Evolutionary conservation across 2,113 vertebrate species (phyloP).

Genomic region (Notothenia rossii): DNA sequence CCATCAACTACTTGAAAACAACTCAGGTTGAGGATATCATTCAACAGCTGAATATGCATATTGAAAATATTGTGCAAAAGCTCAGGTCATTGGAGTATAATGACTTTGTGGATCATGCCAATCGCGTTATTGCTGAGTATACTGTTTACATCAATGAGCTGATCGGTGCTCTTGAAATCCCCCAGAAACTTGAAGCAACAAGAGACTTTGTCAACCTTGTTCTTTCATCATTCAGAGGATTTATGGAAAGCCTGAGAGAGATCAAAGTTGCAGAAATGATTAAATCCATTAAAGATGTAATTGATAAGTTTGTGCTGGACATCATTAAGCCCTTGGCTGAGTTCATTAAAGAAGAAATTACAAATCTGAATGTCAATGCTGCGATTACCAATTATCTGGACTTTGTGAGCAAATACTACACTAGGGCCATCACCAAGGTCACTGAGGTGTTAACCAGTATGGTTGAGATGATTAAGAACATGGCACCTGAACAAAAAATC

Average conservation of each 20-base stretch:
- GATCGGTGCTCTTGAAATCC: constrained; percentile 85
- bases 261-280: constrained; percentile 81
- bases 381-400: constrained; percentile 76
- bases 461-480: constrained; percentile 63
- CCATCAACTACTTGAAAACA: constrained; percentile 82
- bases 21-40: constrained; percentile 85
- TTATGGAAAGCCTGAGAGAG: constrained; percentile 80
- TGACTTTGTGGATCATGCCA: constrained; percentile 84
- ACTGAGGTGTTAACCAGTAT: constrained; percentile 64
- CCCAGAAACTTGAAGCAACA: constrained; percentile 86
- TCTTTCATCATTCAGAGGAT: constrained; percentile 55
- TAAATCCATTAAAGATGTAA: constrained; percentile 81
- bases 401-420: constrained; percentile 73
- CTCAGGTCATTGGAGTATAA: constrained; percentile 90
- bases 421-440: constrained; percentile 51
- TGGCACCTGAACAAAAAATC: constrained; percentile 64
- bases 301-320: constrained; percentile 74
- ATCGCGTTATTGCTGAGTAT: constrained; percentile 78
- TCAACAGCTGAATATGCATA: constrained; percentile 83
- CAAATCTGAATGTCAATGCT: constrained; percentile 80
- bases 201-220: constrained; percentile 80
- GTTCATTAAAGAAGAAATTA: constrained; percentile 80
- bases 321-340: constrained; percentile 81
- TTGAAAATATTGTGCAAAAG: constrained; percentile 78
- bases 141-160: constrained; percentile 82